A percentile compares a stretch with the other conserved stretches of the same genome.
Conservation (phyloP, 2,888 invertebrate species). For the Cantharis nigra region DNA sequence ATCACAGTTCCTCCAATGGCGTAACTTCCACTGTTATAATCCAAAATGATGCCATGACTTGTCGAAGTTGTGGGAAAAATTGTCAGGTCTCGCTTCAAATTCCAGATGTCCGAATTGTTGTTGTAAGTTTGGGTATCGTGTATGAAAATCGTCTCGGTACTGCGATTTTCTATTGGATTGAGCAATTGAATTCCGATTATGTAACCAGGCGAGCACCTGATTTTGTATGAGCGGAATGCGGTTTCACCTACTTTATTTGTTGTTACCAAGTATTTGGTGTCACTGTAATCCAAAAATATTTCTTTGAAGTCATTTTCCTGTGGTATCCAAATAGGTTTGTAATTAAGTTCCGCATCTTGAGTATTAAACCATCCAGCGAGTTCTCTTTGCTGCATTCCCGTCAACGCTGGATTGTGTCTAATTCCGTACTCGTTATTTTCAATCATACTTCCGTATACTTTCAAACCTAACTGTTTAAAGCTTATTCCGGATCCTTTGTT, state of each 20-base stretch:
- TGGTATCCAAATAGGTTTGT: slow-evolving; percentile 76
- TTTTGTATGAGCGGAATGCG: slow-evolving; percentile 63
- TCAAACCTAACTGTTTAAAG: slow-evolving; percentile 85
- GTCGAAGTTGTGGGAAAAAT: slow-evolving; percentile 89
- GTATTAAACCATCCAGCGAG: slow-evolving; percentile 89
- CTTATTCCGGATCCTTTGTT: slow-evolving; percentile 90
- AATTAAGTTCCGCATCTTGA: slow-evolving; percentile 72
- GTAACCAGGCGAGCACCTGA: slow-evolving; percentile 78
- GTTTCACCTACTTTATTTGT: slow-evolving; percentile 65
- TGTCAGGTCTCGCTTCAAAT: slow-evolving; percentile 79
- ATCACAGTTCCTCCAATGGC: slow-evolving; percentile 84
- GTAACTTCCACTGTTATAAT: slow-evolving; percentile 77
- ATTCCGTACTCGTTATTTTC: slow-evolving; percentile 90
- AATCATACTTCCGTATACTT: slow-evolving; percentile 76
- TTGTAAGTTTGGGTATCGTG: slow-evolving; percentile 75
- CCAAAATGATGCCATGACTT: slow-evolving; percentile 78
- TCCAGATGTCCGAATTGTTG: slow-evolving; percentile 71
- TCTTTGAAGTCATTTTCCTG: slow-evolving; percentile 59
- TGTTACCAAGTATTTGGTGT: slow-evolving; percentile 81
- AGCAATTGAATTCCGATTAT: slow-evolving; percentile 88
- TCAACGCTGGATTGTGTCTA: slow-evolving; percentile 87
- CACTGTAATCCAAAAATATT: slow-evolving; percentile 70
- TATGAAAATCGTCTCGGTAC: slow-evolving; percentile 81
- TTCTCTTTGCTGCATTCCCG: slow-evolving; percentile 84
- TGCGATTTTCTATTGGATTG: slow-evolving; percentile 87